Conservation (phyloP, 2,797 vertebrate species). For the Microcaecilia unicolor region DNA sequence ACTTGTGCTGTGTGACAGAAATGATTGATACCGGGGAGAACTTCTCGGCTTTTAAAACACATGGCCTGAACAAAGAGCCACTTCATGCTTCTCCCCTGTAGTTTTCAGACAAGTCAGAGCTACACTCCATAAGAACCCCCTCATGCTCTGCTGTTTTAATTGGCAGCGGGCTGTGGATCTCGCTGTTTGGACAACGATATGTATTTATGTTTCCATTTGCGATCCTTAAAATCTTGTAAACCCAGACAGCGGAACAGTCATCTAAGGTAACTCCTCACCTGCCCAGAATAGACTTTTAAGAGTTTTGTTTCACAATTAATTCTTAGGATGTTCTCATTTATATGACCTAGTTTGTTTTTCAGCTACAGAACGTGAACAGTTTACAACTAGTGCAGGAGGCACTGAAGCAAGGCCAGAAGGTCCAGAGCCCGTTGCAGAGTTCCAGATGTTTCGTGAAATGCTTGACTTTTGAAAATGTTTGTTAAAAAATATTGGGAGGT, state of each 20-base stretch:
- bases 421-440: too few species aligned
- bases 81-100: conserved; percentile 38
- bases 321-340: too few species aligned
- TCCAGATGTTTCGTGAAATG: too few species aligned
- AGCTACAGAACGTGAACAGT: too few species aligned
- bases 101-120: conserved; percentile 30
- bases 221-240: conserved; percentile 44
- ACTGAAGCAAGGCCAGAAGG: too few species aligned
- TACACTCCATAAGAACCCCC: conserved; percentile 38
- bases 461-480: too few species aligned
- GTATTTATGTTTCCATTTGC: conserved; percentile 54
- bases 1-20: conserved; percentile 50
- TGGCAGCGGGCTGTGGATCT: conserved; percentile 37
- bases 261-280: conserved; percentile 38
- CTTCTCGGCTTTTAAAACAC: conserved; percentile 57
- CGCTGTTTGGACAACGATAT: conserved; percentile 53
- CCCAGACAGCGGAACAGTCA: conserved; percentile 36
- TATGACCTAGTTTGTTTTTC: too few species aligned
- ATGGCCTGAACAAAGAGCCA: conserved; percentile 52
- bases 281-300: conserved; percentile 43
- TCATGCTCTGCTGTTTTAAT: conserved; percentile 40
- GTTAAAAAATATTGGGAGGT: too few species aligned
- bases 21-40: conserved; percentile 56
- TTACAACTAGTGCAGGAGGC: too few species aligned
- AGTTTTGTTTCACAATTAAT: conserved; percentile 38